Conservation (phyloP, 2,888 invertebrate genomes). For the Lapara coniferarum region DNA sequence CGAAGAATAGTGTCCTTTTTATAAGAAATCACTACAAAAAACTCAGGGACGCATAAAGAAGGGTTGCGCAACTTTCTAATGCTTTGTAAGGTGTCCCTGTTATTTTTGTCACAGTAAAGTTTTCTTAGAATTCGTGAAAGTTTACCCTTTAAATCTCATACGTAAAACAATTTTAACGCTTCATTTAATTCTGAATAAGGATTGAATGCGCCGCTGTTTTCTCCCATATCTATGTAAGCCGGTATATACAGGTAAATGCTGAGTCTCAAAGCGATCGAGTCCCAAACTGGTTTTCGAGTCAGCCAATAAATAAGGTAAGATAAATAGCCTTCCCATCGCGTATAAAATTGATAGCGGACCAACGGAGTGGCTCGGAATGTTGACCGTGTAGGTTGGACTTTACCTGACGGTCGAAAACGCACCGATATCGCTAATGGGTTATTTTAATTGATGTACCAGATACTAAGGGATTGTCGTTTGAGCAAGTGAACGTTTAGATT, state of each 20-base stretch:
- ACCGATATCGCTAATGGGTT: constrained; percentile 60
- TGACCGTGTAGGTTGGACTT: constrained; percentile 62
- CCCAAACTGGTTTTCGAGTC: constrained; percentile 77
- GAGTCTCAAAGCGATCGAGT: constrained; percentile 63
- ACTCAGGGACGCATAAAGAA: constrained; percentile 69
- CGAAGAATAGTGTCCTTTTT: constrained; percentile 70
- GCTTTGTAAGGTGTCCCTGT: constrained; percentile 75
- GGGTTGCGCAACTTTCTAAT: constrained; percentile 83
- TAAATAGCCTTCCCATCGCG: constrained; percentile 79
- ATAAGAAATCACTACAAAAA: constrained; percentile 71
- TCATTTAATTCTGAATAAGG: constrained; percentile 57
- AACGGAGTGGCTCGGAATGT: constrained; percentile 68
- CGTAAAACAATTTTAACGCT: constrained; percentile 52
- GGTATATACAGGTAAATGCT: constrained; percentile 57
- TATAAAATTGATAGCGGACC: constrained; percentile 81
- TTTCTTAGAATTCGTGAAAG: constrained; percentile 77
- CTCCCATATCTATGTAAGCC: constrained; percentile 53
- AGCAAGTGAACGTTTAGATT: constrained; percentile 23
- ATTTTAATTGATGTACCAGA: constrained; percentile 52
- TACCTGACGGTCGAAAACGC: constrained; percentile 56
- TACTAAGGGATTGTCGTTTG: constrained; percentile 22
- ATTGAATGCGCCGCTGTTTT: constrained; percentile 44
- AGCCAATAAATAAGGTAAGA: constrained; percentile 81
- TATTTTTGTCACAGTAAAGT: constrained; percentile 51
- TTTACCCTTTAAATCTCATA: constrained; percentile 61